phyloP scores from a whole-genome alignment of 2,888 invertebrate species.

The Spodoptera littoralis region DNA sequence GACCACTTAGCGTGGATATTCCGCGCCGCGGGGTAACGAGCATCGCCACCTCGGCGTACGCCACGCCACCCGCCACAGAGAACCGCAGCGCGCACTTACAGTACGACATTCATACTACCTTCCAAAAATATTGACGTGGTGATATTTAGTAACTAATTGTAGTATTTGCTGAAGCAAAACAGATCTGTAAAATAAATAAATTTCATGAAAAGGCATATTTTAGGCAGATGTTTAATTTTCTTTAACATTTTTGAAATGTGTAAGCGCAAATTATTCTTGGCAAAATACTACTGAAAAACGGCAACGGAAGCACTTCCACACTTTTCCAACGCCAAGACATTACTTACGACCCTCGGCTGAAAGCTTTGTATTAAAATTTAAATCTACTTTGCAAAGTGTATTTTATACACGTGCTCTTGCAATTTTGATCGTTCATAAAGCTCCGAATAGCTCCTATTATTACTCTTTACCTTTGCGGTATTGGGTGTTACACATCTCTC shows the following conservation, averaged over 20 bases:
- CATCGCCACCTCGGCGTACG: slow-evolving; percentile 28
- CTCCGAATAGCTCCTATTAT: slow-evolving; percentile 86
- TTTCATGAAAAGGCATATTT: neutral
- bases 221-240: slow-evolving; percentile 30
- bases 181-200: neutral
- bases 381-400: slow-evolving; percentile 89
- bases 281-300: slow-evolving; percentile 52
- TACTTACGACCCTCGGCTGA: slow-evolving; percentile 86
- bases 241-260: slow-evolving; percentile 37
- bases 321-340: slow-evolving; percentile 84
- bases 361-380: slow-evolving; percentile 89
- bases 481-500: slow-evolving; percentile 84
- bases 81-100: slow-evolving; percentile 8
- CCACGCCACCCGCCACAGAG: slow-evolving; percentile 24
- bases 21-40: slow-evolving; percentile 57
- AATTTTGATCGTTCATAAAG: slow-evolving; percentile 89
- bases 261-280: slow-evolving; percentile 40
- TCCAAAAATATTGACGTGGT: slow-evolving; percentile 24
- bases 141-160: slow-evolving; percentile 5
- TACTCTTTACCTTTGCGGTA: slow-evolving; percentile 85
- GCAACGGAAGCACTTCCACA: slow-evolving; percentile 73
- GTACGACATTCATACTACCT: slow-evolving; percentile 14
- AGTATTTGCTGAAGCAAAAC: neutral
- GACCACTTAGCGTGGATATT: slow-evolving; percentile 77
- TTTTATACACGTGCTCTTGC: slow-evolving; percentile 88